Percentiles rank a stretch among this genome's conserved stretches.
Evolutionary conservation across 2,888 invertebrate genomes (phyloP).

Genomic region (Cheilosia vulpina): DNA sequence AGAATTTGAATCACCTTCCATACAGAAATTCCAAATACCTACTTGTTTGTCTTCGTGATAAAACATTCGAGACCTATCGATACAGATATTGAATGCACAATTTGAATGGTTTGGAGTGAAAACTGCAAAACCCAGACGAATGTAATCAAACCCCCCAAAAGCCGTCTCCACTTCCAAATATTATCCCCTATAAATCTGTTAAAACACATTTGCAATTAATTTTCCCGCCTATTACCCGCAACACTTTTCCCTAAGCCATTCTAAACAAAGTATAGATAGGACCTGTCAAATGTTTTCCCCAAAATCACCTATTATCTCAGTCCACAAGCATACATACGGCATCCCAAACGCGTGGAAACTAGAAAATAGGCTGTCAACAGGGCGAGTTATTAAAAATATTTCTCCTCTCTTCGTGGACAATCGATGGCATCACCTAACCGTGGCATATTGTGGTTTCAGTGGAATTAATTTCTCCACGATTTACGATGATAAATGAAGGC

Average conservation of each 20-base stretch:
- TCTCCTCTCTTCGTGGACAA: constrained; percentile 35
- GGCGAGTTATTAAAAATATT: constrained; percentile 73
- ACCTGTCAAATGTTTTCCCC: constrained; percentile 52
- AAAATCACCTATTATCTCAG: constrained; percentile 37
- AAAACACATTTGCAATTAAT: constrained; percentile 26
- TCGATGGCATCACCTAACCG: constrained; percentile 60
- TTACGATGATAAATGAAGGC: constrained; percentile 72
- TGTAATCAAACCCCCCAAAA: not conserved
- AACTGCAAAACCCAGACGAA: no score
- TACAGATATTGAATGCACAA: no score
- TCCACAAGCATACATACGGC: constrained; percentile 14
- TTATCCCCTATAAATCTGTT: constrained; percentile 7
- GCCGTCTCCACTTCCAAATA: not conserved
- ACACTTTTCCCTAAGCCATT: constrained; percentile 32
- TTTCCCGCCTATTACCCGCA: not conserved
- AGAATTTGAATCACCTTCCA: no score
- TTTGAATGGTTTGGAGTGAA: no score
- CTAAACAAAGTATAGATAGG: constrained; percentile 18
- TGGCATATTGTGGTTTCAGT: constrained; percentile 61
- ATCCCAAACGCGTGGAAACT: constrained; percentile 58
- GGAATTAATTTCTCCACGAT: constrained; percentile 68
- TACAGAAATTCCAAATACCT: no score
- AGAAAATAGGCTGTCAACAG: constrained; percentile 67
- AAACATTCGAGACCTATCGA: no score
- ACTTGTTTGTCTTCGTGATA: no score